Percentiles rank a stretch among this genome's conserved stretches.
phyloP scores from a whole-genome alignment of 2,888 invertebrate species.

The Fragum fragum region DNA sequence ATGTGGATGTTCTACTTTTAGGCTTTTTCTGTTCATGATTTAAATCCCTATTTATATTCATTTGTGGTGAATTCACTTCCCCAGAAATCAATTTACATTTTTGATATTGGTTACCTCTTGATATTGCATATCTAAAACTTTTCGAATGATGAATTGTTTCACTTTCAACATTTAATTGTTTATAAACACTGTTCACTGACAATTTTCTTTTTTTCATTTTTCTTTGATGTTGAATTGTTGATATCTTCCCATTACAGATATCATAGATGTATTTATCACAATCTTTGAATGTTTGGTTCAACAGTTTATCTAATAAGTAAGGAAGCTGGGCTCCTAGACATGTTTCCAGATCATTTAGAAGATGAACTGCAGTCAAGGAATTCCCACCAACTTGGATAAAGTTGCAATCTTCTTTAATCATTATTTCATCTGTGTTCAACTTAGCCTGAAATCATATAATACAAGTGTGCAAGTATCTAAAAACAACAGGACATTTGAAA shows the following conservation, averaged over 20 bases:
- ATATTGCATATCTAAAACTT: constrained; percentile 9
- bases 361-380: constrained; percentile 91
- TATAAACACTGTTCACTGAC: background rate
- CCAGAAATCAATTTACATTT: background rate
- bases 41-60: too few species aligned
- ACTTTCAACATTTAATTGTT: background rate
- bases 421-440: background rate
- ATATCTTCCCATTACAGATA: background rate
- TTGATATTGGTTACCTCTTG: constrained; percentile 7
- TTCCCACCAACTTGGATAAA: constrained; percentile 89
- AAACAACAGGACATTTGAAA: too few species aligned
- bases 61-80: too few species aligned
- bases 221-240: background rate
- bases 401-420: constrained; percentile 12
- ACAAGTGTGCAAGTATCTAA: too few species aligned
- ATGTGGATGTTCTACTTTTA: background rate
- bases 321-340: constrained; percentile 69
- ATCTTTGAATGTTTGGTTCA: background rate
- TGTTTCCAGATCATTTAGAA: constrained; percentile 89
- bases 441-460: background rate
- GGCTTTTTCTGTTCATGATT: background rate
- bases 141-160: background rate
- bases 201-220: background rate
- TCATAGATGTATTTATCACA: constrained; percentile 6
- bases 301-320: constrained; percentile 76